Evolutionary conservation across 1,140 invertebrate genomes (phyloP).

Genomic region (Palaemon carinicauda): DNA sequence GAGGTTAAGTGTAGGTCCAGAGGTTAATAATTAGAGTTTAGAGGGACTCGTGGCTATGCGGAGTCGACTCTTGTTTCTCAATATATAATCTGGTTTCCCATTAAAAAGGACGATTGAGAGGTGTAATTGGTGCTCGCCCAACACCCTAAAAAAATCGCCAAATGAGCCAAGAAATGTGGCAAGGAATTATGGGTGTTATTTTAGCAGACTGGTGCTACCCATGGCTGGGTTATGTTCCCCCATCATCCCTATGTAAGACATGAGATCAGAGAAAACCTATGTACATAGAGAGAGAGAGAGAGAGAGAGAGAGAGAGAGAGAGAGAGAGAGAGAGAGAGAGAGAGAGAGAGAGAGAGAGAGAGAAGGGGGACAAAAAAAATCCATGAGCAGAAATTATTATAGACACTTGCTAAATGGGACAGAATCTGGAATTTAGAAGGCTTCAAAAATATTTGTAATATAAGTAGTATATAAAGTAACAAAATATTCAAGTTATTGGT

Average conservation of each 20-base stretch:
- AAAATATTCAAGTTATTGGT: too few relatives aligned
- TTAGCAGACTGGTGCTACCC: background rate
- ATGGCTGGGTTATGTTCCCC: background rate
- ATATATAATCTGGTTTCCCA: slow-evolving; percentile 14
- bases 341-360: background rate
- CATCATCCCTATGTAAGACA: too few relatives aligned
- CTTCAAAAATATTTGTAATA: too few relatives aligned
- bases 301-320: background rate
- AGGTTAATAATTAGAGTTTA: slow-evolving; percentile 55
- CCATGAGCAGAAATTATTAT: too few relatives aligned
- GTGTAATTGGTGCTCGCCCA: background rate
- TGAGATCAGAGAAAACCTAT: too few relatives aligned
- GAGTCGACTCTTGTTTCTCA: slow-evolving; percentile 14
- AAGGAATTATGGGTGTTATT: background rate
- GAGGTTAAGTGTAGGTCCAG: slow-evolving; percentile 3
- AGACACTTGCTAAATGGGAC: too few relatives aligned
- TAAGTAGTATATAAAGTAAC: too few relatives aligned
- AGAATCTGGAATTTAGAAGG: too few relatives aligned
- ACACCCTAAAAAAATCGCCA: background rate
- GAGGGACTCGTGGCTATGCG: slow-evolving; percentile 33
- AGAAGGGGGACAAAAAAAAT: background rate
- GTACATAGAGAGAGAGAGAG: slow-evolving; percentile 6
- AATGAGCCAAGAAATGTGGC: background rate
- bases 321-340: background rate
- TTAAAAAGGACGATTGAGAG: slow-evolving; percentile 9